Conservation (phyloP, 2,113 vertebrate species). For the Muscicapa adusta region DNA sequence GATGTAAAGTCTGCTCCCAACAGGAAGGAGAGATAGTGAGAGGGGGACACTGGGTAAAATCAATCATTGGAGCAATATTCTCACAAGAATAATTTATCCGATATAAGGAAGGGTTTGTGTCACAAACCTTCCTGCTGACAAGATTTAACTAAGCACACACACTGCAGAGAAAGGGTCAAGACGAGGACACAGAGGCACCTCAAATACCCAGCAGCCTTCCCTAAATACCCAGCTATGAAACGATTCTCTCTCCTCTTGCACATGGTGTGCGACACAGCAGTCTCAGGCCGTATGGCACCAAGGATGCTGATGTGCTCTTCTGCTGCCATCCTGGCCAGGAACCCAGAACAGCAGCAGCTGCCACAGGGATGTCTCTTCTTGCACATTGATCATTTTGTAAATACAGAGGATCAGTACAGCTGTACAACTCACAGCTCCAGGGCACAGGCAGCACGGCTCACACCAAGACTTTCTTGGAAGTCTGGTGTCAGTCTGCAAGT, state of each 20-base stretch:
- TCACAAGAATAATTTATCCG: neutral
- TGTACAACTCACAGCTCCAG: neutral
- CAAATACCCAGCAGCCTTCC: neutral
- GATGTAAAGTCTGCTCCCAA: neutral
- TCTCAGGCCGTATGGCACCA: neutral
- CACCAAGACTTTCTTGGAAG: neutral
- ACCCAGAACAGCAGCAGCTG: slow-evolving; percentile 36
- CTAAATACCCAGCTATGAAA: slow-evolving; percentile 37
- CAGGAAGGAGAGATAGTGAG: neutral
- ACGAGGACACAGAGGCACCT: slow-evolving; percentile 15
- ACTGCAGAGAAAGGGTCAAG: slow-evolving; percentile 21
- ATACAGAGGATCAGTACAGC: neutral
- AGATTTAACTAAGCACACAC: slow-evolving; percentile 24
- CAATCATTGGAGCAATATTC: neutral
- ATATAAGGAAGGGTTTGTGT: neutral
- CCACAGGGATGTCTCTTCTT: neutral
- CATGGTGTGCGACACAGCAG: neutral
- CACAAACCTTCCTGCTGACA: neutral
- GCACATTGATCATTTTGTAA: slow-evolving; percentile 13
- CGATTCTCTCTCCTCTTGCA: slow-evolving; percentile 56
- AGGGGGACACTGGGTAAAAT: neutral
- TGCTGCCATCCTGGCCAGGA: neutral
- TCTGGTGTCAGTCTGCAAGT: neutral
- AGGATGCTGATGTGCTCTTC: neutral
- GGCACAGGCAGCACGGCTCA: neutral